Percentiles rank a stretch among this genome's conserved stretches.
phyloP scores from a whole-genome alignment of 2,888 invertebrate genomes.

The Scaptomyza parva region DNA sequence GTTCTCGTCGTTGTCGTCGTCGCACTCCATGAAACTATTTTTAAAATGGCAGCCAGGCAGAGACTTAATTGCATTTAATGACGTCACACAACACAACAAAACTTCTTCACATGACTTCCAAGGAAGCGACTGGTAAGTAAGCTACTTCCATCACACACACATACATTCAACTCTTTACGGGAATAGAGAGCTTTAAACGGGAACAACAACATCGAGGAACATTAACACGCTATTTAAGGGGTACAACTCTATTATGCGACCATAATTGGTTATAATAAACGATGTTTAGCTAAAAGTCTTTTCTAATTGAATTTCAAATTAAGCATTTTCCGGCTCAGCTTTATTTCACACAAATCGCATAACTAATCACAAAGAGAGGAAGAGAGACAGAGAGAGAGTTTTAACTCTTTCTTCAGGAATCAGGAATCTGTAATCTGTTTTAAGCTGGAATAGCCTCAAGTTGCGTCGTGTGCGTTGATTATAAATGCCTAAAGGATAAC shows the following conservation, averaged over 20 bases:
- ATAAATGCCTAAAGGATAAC: constrained; percentile 54
- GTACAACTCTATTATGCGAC: constrained; percentile 17
- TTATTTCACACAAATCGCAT: neutral
- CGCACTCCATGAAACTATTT: constrained; percentile 55
- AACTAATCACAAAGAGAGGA: constrained; percentile 21
- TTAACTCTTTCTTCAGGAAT: constrained; percentile 3
- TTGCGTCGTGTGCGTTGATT: constrained; percentile 49
- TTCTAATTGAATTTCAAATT: neutral
- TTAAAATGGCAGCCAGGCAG: constrained; percentile 46
- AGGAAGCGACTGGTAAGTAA: too few relatives aligned
- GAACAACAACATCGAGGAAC: neutral
- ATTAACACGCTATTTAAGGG: constrained; percentile 25
- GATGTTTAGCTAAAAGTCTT: constrained; percentile 14
- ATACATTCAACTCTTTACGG: constrained; percentile 20
- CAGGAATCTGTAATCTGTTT: constrained; percentile 24
- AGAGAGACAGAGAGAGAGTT: neutral
- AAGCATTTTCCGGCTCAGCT: neutral
- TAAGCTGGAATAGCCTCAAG: constrained; percentile 24
- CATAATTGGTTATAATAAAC: constrained; percentile 10
- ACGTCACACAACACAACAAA: too few relatives aligned
- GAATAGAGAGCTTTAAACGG: constrained; percentile 1
- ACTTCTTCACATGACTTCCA: constrained; percentile 32
- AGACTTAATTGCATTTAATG: constrained; percentile 37
- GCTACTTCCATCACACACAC: too few relatives aligned
- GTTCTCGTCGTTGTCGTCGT: too few relatives aligned